A percentile compares a stretch with the other conserved stretches of the same genome.
phyloP scores from a whole-genome alignment of 1,140 invertebrate species.

The Drosophila lacertosa region DNA sequence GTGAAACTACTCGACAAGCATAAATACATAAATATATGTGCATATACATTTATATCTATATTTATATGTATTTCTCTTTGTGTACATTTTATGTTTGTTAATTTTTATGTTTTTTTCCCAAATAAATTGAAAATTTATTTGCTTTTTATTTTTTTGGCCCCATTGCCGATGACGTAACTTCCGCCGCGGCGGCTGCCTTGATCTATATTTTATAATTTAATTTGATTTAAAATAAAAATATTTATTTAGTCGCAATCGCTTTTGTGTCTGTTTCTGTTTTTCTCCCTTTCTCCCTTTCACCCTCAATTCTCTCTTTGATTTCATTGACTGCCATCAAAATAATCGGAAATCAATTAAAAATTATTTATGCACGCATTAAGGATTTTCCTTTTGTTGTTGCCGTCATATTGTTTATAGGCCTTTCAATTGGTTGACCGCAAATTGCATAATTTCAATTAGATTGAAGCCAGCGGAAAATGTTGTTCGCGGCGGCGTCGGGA shows the following conservation, averaged over 20 bases:
- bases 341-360: constrained; percentile 58
- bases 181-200: constrained; percentile 11
- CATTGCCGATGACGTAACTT: constrained; percentile 35
- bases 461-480: not conserved
- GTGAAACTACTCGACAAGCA: constrained; percentile 4
- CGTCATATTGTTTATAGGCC: constrained; percentile 23
- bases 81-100: constrained; percentile 13
- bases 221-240: constrained; percentile 34
- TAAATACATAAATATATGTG: constrained; percentile 9
- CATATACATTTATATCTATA: not conserved
- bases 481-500: not conserved
- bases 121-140: constrained; percentile 20
- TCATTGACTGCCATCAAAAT: constrained; percentile 37
- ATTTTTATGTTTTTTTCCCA: constrained; percentile 35
- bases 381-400: constrained; percentile 34
- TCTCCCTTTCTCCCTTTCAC: not conserved
- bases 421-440: constrained; percentile 46
- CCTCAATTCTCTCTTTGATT: constrained; percentile 22
- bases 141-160: not conserved
- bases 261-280: not conserved
- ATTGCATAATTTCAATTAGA: constrained; percentile 57
- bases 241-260: constrained; percentile 22
- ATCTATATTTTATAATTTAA: constrained; percentile 39
- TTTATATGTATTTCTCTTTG: not conserved
- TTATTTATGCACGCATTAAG: constrained; percentile 49